Evolutionary conservation across 2,797 vertebrate genomes (phyloP).

Genomic region (Enteromius mattozi): DNA sequence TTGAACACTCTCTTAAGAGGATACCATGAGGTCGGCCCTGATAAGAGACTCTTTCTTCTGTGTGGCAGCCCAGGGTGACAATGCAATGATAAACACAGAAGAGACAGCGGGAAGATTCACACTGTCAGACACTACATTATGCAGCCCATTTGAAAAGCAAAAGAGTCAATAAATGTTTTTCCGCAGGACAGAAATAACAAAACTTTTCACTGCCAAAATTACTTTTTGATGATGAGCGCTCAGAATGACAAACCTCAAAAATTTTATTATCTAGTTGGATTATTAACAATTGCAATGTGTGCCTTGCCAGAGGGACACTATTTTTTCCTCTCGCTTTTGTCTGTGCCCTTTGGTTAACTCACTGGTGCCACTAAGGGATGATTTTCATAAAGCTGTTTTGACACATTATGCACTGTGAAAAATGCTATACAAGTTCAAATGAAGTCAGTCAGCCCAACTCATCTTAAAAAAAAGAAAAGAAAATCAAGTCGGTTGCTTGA

Average conservation of each 20-base stretch:
- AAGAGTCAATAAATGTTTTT: conserved; percentile 11
- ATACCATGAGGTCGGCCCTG: conserved; percentile 62
- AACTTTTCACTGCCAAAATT: background rate
- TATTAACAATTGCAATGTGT: background rate
- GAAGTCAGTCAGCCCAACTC: background rate
- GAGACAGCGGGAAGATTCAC: background rate
- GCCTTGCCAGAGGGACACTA: background rate
- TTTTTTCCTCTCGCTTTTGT: background rate
- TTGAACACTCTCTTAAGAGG: conserved; percentile 46
- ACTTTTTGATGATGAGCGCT: background rate
- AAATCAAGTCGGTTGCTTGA: background rate
- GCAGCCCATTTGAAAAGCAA: background rate
- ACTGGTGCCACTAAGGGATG: background rate
- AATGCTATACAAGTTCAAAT: background rate
- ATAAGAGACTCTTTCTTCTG: conserved; percentile 69
- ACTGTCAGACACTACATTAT: conserved; percentile 1
- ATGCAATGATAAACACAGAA: conserved; percentile 33
- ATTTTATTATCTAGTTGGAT: background rate
- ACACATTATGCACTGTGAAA: background rate
- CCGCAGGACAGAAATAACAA: background rate
- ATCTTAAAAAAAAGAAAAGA: background rate
- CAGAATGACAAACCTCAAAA: background rate
- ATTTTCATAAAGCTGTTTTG: background rate
- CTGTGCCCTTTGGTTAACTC: background rate
- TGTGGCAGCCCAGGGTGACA: conserved; percentile 49